A percentile compares a stretch with the other conserved stretches of the same genome.
These are phyloP conservation scores for Pycnomerus fuliginosus DNA, from an alignment of 2,888 invertebrate genomes.

Conservation along the genomic window DNA sequence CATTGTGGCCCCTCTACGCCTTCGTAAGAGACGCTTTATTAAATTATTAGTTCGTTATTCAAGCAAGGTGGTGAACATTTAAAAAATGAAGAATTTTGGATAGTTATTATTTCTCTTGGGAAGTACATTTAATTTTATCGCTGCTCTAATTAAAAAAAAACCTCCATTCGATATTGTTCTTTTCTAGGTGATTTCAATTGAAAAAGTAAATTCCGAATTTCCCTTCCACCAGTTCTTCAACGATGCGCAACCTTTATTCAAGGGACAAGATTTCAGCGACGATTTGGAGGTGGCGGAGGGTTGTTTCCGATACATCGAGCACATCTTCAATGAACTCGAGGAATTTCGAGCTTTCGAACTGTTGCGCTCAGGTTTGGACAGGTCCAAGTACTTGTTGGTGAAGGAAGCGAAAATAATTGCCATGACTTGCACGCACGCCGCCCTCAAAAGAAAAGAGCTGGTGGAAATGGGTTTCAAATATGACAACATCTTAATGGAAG, in stretches of 20 bases:
- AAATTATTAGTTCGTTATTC: too few relatives aligned
- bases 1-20: too few relatives aligned
- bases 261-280: conserved; percentile 71
- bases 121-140: too few relatives aligned
- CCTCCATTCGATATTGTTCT: too few relatives aligned
- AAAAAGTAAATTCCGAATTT: conserved; percentile 74
- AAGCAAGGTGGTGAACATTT: too few relatives aligned
- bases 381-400: conserved; percentile 94
- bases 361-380: conserved; percentile 89
- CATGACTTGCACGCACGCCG: conserved; percentile 99
- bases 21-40: too few relatives aligned
- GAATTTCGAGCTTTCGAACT: conserved; percentile 98
- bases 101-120: too few relatives aligned
- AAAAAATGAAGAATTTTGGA: too few relatives aligned
- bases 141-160: too few relatives aligned
- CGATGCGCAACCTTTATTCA: conserved; percentile 91
- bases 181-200: conserved; percentile 48
- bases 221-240: conserved; percentile 95
- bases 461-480: conserved; percentile 96
- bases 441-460: conserved; percentile 91
- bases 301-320: conserved; percentile 91
- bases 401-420: conserved; percentile 99
- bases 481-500: conserved; percentile 99
- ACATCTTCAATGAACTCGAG: conserved; percentile 95
- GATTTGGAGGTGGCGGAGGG: conserved; percentile 89